These are phyloP conservation scores for Erethizon dorsatum DNA, from an alignment of 2,797 vertebrate species.

Conservation along the genomic window DNA sequence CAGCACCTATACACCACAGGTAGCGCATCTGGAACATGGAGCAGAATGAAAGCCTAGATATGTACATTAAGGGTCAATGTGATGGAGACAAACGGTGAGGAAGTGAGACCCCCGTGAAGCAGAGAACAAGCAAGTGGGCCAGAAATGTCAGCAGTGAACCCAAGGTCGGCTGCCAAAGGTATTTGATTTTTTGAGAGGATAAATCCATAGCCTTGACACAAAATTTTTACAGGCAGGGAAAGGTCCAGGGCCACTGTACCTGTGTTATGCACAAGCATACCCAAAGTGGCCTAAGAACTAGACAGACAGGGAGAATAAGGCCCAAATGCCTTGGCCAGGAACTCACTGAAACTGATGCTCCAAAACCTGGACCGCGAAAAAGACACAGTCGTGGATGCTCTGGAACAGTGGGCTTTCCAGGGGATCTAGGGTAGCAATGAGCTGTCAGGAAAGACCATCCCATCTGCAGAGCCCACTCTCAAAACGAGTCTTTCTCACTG, in stretches of 20 bases:
- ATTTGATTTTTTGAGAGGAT: neutral
- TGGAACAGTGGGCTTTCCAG: slow-evolving; percentile 93
- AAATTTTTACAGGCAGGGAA: slow-evolving; percentile 9
- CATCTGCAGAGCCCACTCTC: slow-evolving; percentile 43
- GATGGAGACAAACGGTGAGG: neutral
- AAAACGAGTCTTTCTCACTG: slow-evolving; percentile 59
- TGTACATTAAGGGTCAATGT: neutral
- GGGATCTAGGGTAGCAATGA: slow-evolving; percentile 88
- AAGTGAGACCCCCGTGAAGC: neutral
- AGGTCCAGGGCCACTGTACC: neutral
- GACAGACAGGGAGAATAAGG: neutral
- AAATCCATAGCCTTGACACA: slow-evolving; percentile 50
- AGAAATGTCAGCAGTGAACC: slow-evolving; percentile 20
- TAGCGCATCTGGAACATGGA: neutral
- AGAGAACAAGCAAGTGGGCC: neutral
- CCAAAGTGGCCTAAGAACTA: slow-evolving; percentile 6
- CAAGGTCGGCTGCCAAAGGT: slow-evolving; percentile 62
- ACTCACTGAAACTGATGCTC: slow-evolving; percentile 97
- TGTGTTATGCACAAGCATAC: neutral
- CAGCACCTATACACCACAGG: neutral
- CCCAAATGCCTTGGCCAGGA: slow-evolving; percentile 1
- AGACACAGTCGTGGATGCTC: slow-evolving; percentile 98
- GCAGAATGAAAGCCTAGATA: neutral
- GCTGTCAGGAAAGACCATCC: slow-evolving; percentile 1
- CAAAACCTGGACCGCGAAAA: slow-evolving; percentile 97